Evolutionary conservation across 1,140 invertebrate genomes (phyloP).

Genomic region (Ips typographus): DNA sequence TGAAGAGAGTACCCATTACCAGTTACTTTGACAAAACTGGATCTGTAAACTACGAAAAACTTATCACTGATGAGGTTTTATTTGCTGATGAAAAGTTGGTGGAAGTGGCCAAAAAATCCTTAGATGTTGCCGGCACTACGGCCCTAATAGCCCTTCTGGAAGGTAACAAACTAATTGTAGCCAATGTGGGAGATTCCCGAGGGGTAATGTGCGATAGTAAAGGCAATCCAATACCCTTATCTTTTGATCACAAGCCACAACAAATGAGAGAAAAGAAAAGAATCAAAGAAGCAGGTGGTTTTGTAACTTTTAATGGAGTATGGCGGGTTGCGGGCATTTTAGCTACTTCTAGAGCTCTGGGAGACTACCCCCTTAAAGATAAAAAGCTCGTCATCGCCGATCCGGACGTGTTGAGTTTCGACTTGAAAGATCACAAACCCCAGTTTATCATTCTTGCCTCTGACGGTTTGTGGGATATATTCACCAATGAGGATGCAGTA

Average conservation of each 20-base stretch:
- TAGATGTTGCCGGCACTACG: constrained; percentile 92
- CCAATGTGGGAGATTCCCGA: constrained; percentile 94
- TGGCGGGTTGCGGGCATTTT: constrained; percentile 95
- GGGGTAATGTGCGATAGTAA: constrained; percentile 91
- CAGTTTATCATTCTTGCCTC: constrained; percentile 89
- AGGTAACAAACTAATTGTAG: constrained; percentile 80
- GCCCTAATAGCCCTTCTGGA: constrained; percentile 86
- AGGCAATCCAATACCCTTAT: constrained; percentile 87
- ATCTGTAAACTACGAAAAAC: constrained; percentile 74
- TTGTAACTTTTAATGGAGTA: constrained; percentile 93
- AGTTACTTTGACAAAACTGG: constrained; percentile 62
- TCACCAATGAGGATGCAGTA: constrained; percentile 91
- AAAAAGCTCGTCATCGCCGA: constrained; percentile 91
- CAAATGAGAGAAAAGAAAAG: constrained; percentile 82
- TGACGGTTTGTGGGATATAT: constrained; percentile 96
- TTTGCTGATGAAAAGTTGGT: constrained; percentile 77
- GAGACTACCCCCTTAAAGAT: constrained; percentile 94
- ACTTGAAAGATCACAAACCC: constrained; percentile 80
- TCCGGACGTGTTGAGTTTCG: constrained; percentile 94
- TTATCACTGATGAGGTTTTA: constrained; percentile 84
- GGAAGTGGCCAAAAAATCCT: constrained; percentile 75
- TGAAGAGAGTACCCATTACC: constrained; percentile 45
- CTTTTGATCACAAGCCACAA: constrained; percentile 96
- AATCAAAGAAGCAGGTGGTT: constrained; percentile 89
- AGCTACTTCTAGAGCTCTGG: constrained; percentile 90